Conservation (phyloP, 2,797 vertebrate species). For the Potorous gilbertii region DNA sequence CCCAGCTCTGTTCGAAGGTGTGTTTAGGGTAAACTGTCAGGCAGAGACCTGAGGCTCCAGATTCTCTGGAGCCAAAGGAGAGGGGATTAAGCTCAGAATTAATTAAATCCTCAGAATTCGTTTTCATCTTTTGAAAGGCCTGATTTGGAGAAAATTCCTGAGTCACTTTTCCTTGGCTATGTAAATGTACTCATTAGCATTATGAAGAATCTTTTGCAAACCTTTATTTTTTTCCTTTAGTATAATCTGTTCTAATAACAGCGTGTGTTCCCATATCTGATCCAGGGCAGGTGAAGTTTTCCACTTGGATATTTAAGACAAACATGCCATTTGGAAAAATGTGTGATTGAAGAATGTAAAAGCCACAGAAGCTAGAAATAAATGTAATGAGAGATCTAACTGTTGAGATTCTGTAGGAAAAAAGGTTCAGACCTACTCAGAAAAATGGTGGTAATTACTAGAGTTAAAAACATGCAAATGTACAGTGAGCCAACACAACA, state of each 20-base stretch:
- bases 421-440: background rate
- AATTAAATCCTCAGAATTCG: background rate
- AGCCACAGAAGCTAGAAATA: slow-evolving; percentile 1
- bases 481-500: background rate
- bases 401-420: background rate
- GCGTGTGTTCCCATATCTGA: background rate
- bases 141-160: background rate
- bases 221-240: background rate
- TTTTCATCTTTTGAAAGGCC: background rate
- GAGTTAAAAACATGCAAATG: background rate
- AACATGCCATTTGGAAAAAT: background rate
- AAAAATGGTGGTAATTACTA: background rate
- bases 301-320: background rate
- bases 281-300: background rate
- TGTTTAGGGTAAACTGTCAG: background rate
- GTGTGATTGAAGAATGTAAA: slow-evolving; percentile 23
- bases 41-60: background rate
- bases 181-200: background rate
- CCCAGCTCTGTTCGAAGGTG: background rate
- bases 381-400: background rate
- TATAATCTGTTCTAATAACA: background rate
- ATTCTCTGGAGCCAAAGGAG: background rate
- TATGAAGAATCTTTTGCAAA: background rate
- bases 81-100: background rate
- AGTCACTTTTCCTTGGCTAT: background rate